Percentiles rank a stretch among this genome's conserved stretches.
phyloP scores from a whole-genome alignment of 2,113 vertebrate genomes.

The Aix galericulata region DNA sequence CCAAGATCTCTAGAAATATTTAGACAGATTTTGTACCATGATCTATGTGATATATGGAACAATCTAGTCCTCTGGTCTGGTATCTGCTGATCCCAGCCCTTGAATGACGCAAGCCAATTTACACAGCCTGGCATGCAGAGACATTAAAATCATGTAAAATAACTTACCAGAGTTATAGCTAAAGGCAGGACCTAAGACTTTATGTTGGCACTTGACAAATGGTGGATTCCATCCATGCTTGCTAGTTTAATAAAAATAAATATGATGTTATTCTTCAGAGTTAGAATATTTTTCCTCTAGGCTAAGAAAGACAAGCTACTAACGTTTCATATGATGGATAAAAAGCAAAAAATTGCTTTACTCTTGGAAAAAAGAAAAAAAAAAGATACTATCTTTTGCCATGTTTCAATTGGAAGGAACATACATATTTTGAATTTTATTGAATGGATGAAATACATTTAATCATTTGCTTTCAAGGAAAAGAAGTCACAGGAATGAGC shows the following conservation, averaged over 20 bases:
- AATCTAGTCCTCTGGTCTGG: background rate
- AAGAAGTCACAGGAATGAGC: background rate
- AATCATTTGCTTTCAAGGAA: constrained; percentile 8
- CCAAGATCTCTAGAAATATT: background rate
- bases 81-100: background rate
- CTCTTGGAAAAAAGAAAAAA: background rate
- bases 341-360: background rate
- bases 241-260: constrained; percentile 2
- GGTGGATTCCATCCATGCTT: background rate
- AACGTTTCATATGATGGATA: background rate
- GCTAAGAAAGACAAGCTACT: background rate
- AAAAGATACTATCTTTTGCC: background rate
- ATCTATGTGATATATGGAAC: background rate
- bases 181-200: background rate
- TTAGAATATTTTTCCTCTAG: background rate
- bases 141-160: background rate
- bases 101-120: background rate
- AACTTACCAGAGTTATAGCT: background rate
- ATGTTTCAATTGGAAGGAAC: constrained; percentile 11
- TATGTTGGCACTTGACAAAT: background rate
- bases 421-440: background rate
- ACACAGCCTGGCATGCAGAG: accelerated
- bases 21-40: background rate
- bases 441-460: background rate
- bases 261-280: background rate